Base-by-base conservation (phyloP, 2,113 vertebrate species). In the Sisor rabdophorus region DNA sequence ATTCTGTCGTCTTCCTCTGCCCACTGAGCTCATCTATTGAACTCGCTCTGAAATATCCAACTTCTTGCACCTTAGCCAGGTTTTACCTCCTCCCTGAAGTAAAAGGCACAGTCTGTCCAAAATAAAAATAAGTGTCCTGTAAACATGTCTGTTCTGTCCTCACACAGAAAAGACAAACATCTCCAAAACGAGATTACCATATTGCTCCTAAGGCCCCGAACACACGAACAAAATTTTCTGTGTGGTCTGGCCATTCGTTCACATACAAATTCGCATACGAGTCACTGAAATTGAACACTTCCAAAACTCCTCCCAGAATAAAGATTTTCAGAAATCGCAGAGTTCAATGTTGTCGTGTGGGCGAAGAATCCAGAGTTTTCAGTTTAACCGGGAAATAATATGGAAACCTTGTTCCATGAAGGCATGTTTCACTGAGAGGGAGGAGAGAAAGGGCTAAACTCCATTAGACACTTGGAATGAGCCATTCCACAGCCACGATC, bases 41-140 rank as follows among this genome's bases (percentile, higher is more conserved):
- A 69, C 71, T 72, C 78, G 61, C 84, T 88, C 78, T 85, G 82
- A 82, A 83, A 87, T 80, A 83, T 44, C 22, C 80, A 86, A 80
- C 71, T 76, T 71, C 44, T 61, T 80, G 78, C 52, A 82, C 84
- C 71, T 71, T 13, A 30, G 50, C 71, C 40, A 54, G 56, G 50
- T 60, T 78, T 81, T 64, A 58, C 36, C 44, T 36, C 48, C 36
- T 71, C 61, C 30, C 60, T 5, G 3, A 53, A 75, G 70, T 30
- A 30, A 60, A 67, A 67, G 1, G 65, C 65, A 28, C 44, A 68
- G 4, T 68, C 63, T 24, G 40, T 47, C n/a, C 47, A 52, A 69
- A 68, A 68, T 68, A 68, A 68, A 65, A 30, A 69, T 69, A 48
- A 52, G 30, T 69, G 9, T 30, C 16, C 30, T 50, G 22, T 69